Percentiles rank a stretch among this genome's conserved stretches.
phyloP scores from a whole-genome alignment of 2,888 invertebrate species.

The Odontothrips loti region DNA sequence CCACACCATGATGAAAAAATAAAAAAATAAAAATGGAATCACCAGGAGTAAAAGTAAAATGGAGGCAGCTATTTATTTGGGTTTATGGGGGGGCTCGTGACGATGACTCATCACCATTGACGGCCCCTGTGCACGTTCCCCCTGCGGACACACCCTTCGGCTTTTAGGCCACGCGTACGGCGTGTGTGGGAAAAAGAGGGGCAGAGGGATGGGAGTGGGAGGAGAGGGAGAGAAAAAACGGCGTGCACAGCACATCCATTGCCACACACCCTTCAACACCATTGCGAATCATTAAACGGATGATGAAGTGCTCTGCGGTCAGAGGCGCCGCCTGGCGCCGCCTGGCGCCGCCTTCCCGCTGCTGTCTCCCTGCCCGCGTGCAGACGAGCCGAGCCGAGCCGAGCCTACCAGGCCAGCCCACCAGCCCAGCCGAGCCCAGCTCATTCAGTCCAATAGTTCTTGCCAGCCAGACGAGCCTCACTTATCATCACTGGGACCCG shows the following conservation, averaged over 20 bases:
- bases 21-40: too few species aligned
- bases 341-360: neutral
- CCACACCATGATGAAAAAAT: too few species aligned
- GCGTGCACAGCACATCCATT: conserved; percentile 4
- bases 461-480: neutral
- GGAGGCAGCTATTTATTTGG: too few species aligned
- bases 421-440: too few species aligned
- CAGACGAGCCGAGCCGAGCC: too few species aligned
- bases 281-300: conserved; percentile 26
- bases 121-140: too few species aligned
- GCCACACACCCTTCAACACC: conserved; percentile 24
- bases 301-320: neutral
- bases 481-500: neutral
- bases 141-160: too few species aligned
- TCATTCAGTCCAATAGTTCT: conserved; percentile 9
- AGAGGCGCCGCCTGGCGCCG: neutral
- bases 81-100: too few species aligned
- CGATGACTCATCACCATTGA: too few species aligned
- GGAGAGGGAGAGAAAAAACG: neutral
- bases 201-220: neutral
- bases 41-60: too few species aligned
- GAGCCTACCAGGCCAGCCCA: too few species aligned
- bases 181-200: neutral
- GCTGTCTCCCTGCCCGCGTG: neutral
- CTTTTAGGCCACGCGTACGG: too few species aligned